Base-by-base conservation (phyloP, 2,113 vertebrate species). In the Amphiprion percula region DNA sequence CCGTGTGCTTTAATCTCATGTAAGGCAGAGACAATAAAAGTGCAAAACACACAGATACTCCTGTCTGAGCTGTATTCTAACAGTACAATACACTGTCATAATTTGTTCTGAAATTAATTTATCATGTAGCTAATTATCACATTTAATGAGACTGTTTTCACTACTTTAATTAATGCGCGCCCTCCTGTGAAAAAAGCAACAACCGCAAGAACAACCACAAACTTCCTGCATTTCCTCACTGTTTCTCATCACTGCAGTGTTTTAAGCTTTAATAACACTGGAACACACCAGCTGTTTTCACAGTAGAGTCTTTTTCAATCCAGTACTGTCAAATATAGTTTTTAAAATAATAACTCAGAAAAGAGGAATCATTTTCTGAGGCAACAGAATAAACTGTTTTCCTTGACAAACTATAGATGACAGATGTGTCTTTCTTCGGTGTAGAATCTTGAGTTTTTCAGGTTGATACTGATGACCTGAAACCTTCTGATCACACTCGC, bases 71-170 rank as follows among this genome's bases (percentile, higher is more conserved):
- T 53, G 37, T 67, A 52, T n/a, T 63, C 47, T 53, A 46, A 28
- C 17, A 69, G 17, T 14, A 28, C 4, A 46, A 56, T 21, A 52
- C 19, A 11, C 30, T 67, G 49, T 23, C 39, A 50, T 28, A 37
- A 63, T 64, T 70, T 69, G 50, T 39, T 60, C 21, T 11, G 10
- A 24, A 4, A 17, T 62, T 47, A 50, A 28, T 72, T 63, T 47
- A 55, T 47, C 58, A 55, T 23, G 33, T 53, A 26, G 7, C 19
- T 66, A 60, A 52, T 79, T 59, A 60, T 60, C 33, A 46, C 54
- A 72, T 54, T 70, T 58, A 78, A 63, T 56, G 10, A 4, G 52
- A 49, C 21, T 63, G 7, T 37, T 74, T 61, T 61, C 56, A 60
- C 15, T 50, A 39, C 30, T 39, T 50, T 61, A 52, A 72, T 50